phyloP scores from a whole-genome alignment of 2,797 vertebrate species.

The Poecile montanus region DNA sequence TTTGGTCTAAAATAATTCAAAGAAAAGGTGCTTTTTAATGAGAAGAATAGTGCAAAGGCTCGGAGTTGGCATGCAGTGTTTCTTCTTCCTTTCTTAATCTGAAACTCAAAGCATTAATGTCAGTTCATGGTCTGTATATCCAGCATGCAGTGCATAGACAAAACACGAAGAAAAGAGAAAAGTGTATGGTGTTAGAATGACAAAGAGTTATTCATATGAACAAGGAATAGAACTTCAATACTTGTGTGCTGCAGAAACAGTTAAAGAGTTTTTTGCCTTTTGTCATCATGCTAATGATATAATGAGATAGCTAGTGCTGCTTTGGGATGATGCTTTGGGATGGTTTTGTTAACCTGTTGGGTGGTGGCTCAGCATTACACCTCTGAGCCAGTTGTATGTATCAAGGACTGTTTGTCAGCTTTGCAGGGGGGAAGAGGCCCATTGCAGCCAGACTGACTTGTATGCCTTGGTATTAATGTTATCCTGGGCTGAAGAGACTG shows the following conservation, averaged over 20 bases:
- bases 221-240: neutral
- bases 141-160: neutral
- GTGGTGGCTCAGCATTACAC: neutral
- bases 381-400: neutral
- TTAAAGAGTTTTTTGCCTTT: neutral
- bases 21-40: neutral
- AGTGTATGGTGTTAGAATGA: neutral
- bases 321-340: neutral
- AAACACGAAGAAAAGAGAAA: neutral
- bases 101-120: neutral
- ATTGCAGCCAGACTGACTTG: neutral
- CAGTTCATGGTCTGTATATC: neutral
- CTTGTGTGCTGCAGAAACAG: neutral
- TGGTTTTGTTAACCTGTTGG: neutral
- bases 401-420: neutral
- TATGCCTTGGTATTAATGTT: neutral
- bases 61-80: neutral
- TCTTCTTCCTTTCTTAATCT: neutral
- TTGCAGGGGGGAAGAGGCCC: neutral
- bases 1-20: neutral
- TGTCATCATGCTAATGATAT: neutral
- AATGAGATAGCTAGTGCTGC: neutral
- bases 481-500: neutral
- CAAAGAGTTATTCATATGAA: neutral
- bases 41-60: neutral